Evolutionary conservation across 2,113 vertebrate species (phyloP).

Genomic region (Hiodon tergisus): DNA sequence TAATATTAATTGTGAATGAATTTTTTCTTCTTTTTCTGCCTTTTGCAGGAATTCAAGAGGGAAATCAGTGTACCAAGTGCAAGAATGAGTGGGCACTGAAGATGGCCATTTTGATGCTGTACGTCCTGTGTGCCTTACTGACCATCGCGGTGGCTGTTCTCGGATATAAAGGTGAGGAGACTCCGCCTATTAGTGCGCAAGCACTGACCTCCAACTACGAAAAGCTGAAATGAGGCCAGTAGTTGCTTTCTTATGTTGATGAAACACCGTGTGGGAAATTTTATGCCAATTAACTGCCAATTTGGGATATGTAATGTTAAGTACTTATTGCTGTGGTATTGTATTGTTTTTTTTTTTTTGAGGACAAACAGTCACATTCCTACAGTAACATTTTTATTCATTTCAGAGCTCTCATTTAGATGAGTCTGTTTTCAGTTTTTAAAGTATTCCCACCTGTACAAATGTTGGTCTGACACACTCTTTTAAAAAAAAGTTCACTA

Average conservation of each 20-base stretch:
- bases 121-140: slow-evolving; percentile 83
- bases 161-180: slow-evolving; percentile 87
- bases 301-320: no score
- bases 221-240: background rate
- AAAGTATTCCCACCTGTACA: no score
- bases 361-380: no score
- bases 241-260: background rate
- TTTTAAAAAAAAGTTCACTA: no score
- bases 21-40: background rate
- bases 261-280: no score
- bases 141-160: slow-evolving; percentile 89
- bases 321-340: no score
- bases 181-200: background rate
- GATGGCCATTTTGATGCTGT: slow-evolving; percentile 85
- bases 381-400: background rate
- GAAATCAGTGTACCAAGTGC: slow-evolving; percentile 90
- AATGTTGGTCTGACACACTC: no score
- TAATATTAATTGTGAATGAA: background rate
- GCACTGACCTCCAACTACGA: background rate
- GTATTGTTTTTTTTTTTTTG: no score
- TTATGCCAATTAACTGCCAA: no score
- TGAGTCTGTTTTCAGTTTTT: no score
- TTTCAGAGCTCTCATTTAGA: no score
- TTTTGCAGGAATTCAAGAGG: slow-evolving; percentile 92
- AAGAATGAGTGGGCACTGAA: slow-evolving; percentile 95